Evolutionary conservation across 2,797 vertebrate species (phyloP).

Genomic region (Apogon talboti): DNA sequence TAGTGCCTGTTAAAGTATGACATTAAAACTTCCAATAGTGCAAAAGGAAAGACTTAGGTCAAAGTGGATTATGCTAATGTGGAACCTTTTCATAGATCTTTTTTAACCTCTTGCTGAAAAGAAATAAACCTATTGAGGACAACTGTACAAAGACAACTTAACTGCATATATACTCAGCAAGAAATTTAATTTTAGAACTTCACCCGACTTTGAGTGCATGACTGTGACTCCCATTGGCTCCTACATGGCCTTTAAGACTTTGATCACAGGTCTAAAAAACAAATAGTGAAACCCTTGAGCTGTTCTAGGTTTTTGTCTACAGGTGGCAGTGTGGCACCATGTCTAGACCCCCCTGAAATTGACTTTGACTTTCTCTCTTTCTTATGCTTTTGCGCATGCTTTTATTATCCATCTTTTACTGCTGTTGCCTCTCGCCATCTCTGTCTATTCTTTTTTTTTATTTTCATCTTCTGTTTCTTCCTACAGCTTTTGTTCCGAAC

Average conservation of each 20-base stretch:
- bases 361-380: constrained; percentile 23
- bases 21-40: too few relatives aligned
- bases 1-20: too few relatives aligned
- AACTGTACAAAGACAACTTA: neutral
- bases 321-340: constrained; percentile 78
- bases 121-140: too few relatives aligned
- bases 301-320: constrained; percentile 46
- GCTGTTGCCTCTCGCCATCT: constrained; percentile 32
- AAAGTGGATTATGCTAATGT: too few relatives aligned
- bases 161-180: neutral
- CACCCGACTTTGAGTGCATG: neutral
- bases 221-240: neutral
- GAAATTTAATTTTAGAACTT: neutral
- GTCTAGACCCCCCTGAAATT: constrained; percentile 10
- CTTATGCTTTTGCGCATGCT: constrained; percentile 32
- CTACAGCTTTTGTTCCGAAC: constrained; percentile 19
- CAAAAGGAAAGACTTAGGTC: too few relatives aligned
- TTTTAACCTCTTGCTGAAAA: neutral
- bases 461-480: constrained; percentile 25
- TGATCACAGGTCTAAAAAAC: neutral
- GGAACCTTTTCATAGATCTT: neutral
- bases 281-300: too few relatives aligned
- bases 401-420: constrained; percentile 36
- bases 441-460: constrained; percentile 31
- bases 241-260: neutral